A percentile compares a stretch with the other conserved stretches of the same genome.
Conservation (phyloP, 2,888 invertebrate genomes). For the Oegoconia quadripuncta region DNA sequence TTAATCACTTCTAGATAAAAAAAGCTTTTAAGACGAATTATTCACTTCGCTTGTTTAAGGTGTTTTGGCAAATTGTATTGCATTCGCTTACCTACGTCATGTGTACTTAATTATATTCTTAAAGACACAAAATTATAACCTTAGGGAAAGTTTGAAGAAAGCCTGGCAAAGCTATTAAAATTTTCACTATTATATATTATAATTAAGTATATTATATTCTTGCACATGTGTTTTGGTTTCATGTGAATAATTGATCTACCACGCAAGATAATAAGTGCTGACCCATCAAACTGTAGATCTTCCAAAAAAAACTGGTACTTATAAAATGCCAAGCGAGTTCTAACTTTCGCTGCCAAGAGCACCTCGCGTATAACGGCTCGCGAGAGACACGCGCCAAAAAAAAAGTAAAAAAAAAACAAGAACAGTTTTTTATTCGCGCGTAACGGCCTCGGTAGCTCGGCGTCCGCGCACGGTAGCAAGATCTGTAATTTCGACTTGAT, state of each 20-base stretch:
- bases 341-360: constrained; percentile 73
- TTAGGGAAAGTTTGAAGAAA: no score
- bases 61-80: no score
- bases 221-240: background rate
- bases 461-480: constrained; percentile 46
- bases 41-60: no score
- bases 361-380: constrained; percentile 64
- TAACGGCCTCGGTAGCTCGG: constrained; percentile 71
- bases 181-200: no score
- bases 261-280: background rate
- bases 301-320: constrained; percentile 25
- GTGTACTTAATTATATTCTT: no score
- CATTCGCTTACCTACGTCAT: no score
- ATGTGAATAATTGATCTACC: background rate
- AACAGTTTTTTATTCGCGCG: constrained; percentile 66
- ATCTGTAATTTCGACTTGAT: constrained; percentile 53
- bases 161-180: no score
- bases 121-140: no score
- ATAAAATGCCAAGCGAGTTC: constrained; percentile 35
- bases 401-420: constrained; percentile 47
- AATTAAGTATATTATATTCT: no score
- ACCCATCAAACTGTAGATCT: constrained; percentile 17
- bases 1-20: no score
- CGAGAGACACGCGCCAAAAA: constrained; percentile 74
- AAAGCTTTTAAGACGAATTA: no score